Percentiles rank a stretch among this genome's conserved stretches.
These are phyloP conservation scores for Protosalanx chinensis DNA, from an alignment of 2,797 vertebrate genomes.

Conservation along the genomic window DNA sequence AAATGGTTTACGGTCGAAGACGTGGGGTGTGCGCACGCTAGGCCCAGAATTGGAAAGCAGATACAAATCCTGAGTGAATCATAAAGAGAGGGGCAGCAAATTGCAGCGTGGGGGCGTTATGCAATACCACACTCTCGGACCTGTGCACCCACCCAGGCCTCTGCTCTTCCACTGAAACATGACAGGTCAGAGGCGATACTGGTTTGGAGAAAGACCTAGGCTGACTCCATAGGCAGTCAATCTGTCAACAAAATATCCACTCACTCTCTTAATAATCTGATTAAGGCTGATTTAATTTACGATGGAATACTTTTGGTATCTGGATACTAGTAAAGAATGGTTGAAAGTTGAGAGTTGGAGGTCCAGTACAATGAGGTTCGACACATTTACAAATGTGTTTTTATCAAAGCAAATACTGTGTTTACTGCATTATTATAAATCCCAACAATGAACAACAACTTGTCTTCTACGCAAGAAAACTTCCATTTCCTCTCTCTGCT, in stretches of 20 bases:
- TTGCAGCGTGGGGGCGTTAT: slow-evolving; percentile 37
- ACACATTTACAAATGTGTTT: not conserved
- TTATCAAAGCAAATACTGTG: not conserved
- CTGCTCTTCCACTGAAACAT: slow-evolving; percentile 2
- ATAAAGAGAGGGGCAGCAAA: slow-evolving; percentile 43
- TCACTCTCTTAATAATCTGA: not conserved
- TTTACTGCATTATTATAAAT: no score
- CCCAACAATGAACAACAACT: no score
- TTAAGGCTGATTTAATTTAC: not conserved
- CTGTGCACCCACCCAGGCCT: slow-evolving; percentile 5
- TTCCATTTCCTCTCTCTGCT: not conserved
- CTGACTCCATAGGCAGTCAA: not conserved
- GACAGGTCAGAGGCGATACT: slow-evolving; percentile 15
- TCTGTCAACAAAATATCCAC: not conserved
- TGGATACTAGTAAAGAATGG: not conserved
- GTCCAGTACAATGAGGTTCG: not conserved
- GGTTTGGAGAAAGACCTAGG: not conserved
- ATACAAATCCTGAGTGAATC: slow-evolving; percentile 20
- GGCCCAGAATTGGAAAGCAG: slow-evolving; percentile 19
- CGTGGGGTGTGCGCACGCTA: not conserved
- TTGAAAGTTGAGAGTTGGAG: no score
- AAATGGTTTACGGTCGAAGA: no score
- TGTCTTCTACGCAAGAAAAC: no score
- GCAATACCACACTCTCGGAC: slow-evolving; percentile 23
- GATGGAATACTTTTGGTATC: not conserved